Evolutionary conservation across 2,113 vertebrate species (phyloP).

Genomic region (Nansenia antarctica): DNA sequence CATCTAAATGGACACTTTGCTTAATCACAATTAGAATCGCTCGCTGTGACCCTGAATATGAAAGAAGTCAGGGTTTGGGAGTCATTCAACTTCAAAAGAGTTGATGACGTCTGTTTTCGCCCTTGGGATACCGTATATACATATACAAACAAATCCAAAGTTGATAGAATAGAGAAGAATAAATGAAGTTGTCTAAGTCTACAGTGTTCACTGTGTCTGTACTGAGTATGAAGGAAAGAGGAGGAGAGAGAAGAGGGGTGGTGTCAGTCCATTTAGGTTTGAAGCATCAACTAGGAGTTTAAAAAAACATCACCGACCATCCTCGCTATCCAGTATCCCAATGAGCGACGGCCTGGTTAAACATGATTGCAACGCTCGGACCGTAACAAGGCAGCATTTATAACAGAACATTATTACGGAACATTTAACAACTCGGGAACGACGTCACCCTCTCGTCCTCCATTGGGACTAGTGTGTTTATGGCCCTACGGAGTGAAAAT

Average conservation of each 20-base stretch:
- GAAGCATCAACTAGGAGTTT: background rate
- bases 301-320: too few relatives aligned
- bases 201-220: background rate
- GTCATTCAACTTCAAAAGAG: too few relatives aligned
- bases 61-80: too few relatives aligned
- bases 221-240: background rate
- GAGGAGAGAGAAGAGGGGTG: background rate
- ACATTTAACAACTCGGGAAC: background rate
- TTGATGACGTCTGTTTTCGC: too few relatives aligned
- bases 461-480: slow-evolving; percentile 55
- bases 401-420: too few relatives aligned
- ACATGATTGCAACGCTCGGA: too few relatives aligned
- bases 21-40: background rate
- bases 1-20: background rate
- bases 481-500: slow-evolving; percentile 51
- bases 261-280: background rate
- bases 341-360: too few relatives aligned
- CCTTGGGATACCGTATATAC: too few relatives aligned
- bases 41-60: background rate
- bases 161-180: too few relatives aligned
- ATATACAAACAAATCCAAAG: too few relatives aligned
- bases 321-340: too few relatives aligned
- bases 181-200: background rate
- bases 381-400: too few relatives aligned
- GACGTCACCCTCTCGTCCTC: background rate